These are phyloP conservation scores for Clunio marinus DNA, from an alignment of 2,888 invertebrate genomes.

Conservation along the genomic window DNA sequence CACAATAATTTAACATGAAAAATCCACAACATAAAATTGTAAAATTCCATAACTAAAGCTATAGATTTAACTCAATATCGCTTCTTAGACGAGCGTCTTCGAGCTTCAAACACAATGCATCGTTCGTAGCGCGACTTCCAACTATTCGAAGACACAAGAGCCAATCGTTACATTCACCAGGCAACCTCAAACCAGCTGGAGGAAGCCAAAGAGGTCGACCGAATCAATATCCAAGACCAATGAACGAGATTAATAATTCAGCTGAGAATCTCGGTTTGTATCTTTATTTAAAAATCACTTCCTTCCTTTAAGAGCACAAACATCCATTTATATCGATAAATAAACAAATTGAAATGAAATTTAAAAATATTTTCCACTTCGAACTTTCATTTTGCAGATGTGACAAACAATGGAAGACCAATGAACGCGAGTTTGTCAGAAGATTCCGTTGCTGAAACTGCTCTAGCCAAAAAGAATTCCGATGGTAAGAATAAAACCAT, in stretches of 20 bases:
- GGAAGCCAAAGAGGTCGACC: slow-evolving; percentile 45
- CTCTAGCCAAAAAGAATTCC: slow-evolving; percentile 75
- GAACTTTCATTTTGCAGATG: slow-evolving; percentile 48
- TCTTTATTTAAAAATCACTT: neutral
- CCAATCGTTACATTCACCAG: slow-evolving; percentile 71
- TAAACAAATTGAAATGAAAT: slow-evolving; percentile 6
- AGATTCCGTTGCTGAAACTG: slow-evolving; percentile 76
- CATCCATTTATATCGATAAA: neutral
- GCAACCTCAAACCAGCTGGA: slow-evolving; percentile 46
- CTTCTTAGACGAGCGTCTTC: slow-evolving; percentile 65
- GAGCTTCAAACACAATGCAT: slow-evolving; percentile 90
- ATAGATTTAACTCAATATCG: slow-evolving; percentile 42
- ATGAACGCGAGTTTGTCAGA: slow-evolving; percentile 72
- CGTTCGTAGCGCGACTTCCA: slow-evolving; percentile 86
- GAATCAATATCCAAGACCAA: slow-evolving; percentile 57
- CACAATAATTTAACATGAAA: neutral
- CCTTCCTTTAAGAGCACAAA: neutral
- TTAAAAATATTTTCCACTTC: neutral
- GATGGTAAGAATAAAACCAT: slow-evolving; percentile 65
- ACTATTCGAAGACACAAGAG: slow-evolving; percentile 80
- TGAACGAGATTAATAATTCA: slow-evolving; percentile 69
- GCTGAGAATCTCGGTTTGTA: slow-evolving; percentile 68
- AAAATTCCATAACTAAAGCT: slow-evolving; percentile 13
- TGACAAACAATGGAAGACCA: slow-evolving; percentile 55
- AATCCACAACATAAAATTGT: neutral